A percentile compares a stretch with the other conserved stretches of the same genome.
Conservation (phyloP, 2,888 invertebrate species). For the Lochmaea crataegi region DNA sequence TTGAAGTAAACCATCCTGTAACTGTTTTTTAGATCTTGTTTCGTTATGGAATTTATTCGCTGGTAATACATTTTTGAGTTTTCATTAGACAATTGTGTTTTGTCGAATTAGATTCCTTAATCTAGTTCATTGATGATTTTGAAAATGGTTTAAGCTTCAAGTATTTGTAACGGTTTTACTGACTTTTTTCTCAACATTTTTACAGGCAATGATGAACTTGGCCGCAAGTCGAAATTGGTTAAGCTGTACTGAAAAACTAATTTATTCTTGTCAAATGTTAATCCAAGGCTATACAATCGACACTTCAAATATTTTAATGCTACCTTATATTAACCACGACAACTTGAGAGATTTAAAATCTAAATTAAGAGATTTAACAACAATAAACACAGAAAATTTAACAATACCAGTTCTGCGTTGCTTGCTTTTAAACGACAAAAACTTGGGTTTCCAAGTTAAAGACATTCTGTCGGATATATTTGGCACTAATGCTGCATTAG, state of each 20-base stretch:
- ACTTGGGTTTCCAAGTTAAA: constrained; percentile 37
- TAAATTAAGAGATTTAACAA: constrained; percentile 58
- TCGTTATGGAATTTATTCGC: no score
- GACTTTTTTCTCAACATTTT: constrained; percentile 34
- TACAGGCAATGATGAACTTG: constrained; percentile 95
- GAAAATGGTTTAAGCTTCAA: no score
- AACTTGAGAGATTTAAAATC: constrained; percentile 72
- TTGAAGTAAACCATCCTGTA: no score
- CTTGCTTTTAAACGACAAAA: constrained; percentile 36
- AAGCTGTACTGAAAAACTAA: constrained; percentile 79
- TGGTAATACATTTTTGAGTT: no score
- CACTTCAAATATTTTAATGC: constrained; percentile 77
- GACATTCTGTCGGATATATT: constrained; percentile 51
- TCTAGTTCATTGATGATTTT: no score
- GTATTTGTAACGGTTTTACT: no score
- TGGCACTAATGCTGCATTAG: constrained; percentile 45
- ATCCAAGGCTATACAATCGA: constrained; percentile 91
- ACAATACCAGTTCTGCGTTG: constrained; percentile 36
- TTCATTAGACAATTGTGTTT: no score
- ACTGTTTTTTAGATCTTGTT: no score
- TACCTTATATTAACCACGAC: constrained; percentile 80
- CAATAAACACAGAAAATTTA: constrained; percentile 23
- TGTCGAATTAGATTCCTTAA: no score
- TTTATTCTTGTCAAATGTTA: constrained; percentile 87
- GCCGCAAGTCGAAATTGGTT: constrained; percentile 93